A percentile compares a stretch with the other conserved stretches of the same genome.
phyloP scores from a whole-genome alignment of 2,888 invertebrate genomes.

The Leucophora obtusa region DNA sequence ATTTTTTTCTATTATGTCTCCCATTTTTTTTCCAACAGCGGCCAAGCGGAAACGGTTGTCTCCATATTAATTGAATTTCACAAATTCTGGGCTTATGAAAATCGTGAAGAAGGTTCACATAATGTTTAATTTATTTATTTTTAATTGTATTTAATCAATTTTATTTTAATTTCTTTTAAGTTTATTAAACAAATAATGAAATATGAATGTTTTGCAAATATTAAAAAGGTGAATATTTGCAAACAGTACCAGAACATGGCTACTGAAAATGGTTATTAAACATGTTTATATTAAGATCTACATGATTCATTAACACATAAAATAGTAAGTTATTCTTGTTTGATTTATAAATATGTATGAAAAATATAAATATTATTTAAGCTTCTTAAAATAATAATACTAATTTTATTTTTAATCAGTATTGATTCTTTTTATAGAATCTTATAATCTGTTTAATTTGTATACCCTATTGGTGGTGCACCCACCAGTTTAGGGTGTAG shows the following conservation, averaged over 20 bases:
- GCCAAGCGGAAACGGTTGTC: constrained; percentile 95
- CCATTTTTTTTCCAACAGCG: constrained; percentile 81
- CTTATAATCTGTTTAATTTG: no score
- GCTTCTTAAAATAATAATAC: no score
- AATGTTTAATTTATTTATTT: constrained; percentile 71
- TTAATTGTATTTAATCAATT: constrained; percentile 21
- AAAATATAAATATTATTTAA: no score
- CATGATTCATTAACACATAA: background rate
- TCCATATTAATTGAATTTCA: constrained; percentile 96
- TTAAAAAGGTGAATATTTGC: constrained; percentile 45
- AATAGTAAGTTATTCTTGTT: constrained; percentile 7
- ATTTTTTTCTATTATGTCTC: constrained; percentile 21
- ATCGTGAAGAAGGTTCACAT: constrained; percentile 83
- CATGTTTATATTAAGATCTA: no score
- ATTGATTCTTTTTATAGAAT: no score
- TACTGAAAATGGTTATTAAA: constrained; percentile 27
- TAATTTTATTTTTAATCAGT: no score
- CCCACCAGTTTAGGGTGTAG: no score
- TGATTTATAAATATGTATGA: no score
- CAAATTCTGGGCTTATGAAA: constrained; percentile 98
- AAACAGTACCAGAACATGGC: constrained; percentile 22
- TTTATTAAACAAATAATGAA: constrained; percentile 13
- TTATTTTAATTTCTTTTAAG: constrained; percentile 30
- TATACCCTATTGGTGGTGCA: no score
- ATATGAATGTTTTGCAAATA: constrained; percentile 12